Evolutionary conservation across 2,888 invertebrate genomes (phyloP).

Genomic region (Xylocampa areola): DNA sequence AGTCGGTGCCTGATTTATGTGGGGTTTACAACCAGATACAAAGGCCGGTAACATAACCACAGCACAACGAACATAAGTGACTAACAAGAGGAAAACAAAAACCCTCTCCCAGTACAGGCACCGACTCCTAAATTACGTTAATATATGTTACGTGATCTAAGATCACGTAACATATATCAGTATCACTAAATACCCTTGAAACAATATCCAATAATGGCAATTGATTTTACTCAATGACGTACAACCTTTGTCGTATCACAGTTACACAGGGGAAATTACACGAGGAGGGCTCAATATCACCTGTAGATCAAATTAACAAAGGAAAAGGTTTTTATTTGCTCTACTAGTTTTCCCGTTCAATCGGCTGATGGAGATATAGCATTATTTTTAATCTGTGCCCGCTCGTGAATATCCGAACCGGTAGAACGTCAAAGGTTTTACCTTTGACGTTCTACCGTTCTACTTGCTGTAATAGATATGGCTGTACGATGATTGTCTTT

Average conservation of each 20-base stretch:
- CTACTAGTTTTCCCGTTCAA: slow-evolving; percentile 25
- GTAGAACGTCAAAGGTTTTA: too few relatives aligned
- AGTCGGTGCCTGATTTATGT: too few relatives aligned
- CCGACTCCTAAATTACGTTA: too few relatives aligned
- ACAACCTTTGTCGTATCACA: slow-evolving; percentile 41
- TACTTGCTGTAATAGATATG: too few relatives aligned
- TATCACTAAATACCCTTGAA: background rate
- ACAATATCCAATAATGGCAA: slow-evolving; percentile 21
- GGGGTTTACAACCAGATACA: too few relatives aligned
- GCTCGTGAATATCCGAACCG: background rate
- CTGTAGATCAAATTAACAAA: slow-evolving; percentile 47
- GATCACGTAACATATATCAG: background rate
- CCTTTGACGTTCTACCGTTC: too few relatives aligned
- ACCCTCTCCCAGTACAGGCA: too few relatives aligned
- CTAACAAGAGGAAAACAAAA: too few relatives aligned
- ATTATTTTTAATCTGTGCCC: background rate
- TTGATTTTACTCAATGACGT: slow-evolving; percentile 23
- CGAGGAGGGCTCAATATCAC: slow-evolving; percentile 36
- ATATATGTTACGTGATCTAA: too few relatives aligned
- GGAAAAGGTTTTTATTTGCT: slow-evolving; percentile 35
- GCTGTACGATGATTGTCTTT: too few relatives aligned
- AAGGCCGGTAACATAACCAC: too few relatives aligned
- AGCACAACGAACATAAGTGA: too few relatives aligned
- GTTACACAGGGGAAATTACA: slow-evolving; percentile 59
- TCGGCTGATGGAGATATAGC: background rate